A percentile compares a stretch with the other conserved stretches of the same genome.
phyloP scores from a whole-genome alignment of 1,140 invertebrate species.

The Macrobrachium nipponense region DNA sequence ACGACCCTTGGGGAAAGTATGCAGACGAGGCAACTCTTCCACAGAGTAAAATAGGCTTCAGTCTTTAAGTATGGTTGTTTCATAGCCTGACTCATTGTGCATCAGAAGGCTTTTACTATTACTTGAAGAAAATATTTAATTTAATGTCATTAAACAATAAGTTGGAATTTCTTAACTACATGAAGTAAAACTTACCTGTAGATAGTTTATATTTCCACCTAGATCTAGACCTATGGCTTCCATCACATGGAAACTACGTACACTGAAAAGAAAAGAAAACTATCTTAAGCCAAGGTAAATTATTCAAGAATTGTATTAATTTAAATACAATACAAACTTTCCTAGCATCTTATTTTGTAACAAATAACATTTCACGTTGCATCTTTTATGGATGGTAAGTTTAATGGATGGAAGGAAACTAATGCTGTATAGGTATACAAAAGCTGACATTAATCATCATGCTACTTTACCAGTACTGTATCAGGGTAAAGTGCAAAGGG shows the following conservation, averaged over 20 bases:
- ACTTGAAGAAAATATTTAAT: not conserved
- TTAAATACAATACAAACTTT: not conserved
- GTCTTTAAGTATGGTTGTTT: too few species aligned
- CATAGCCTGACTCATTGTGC: too few species aligned
- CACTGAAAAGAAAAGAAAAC: constrained; percentile 30
- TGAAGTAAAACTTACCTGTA: constrained; percentile 35
- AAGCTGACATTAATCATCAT: too few species aligned
- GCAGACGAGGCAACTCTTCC: too few species aligned
- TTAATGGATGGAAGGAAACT: too few species aligned
- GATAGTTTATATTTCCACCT: constrained; percentile 45
- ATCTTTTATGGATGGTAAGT: too few species aligned
- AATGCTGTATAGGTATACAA: too few species aligned
- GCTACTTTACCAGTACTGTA: too few species aligned
- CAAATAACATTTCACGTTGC: not conserved
- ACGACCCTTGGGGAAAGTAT: too few species aligned
- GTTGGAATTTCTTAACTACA: not conserved
- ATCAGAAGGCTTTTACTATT: not conserved
- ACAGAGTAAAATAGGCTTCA: too few species aligned
- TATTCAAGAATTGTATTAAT: not conserved
- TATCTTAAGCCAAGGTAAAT: not conserved
- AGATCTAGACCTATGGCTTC: constrained; percentile 46
- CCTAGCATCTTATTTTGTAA: not conserved
- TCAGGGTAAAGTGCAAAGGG: too few species aligned
- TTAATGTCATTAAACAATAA: not conserved
- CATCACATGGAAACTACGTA: constrained; percentile 57